These are phyloP conservation scores for Oegoconia quadripuncta DNA, from an alignment of 2,888 invertebrate species.

Conservation along the genomic window DNA sequence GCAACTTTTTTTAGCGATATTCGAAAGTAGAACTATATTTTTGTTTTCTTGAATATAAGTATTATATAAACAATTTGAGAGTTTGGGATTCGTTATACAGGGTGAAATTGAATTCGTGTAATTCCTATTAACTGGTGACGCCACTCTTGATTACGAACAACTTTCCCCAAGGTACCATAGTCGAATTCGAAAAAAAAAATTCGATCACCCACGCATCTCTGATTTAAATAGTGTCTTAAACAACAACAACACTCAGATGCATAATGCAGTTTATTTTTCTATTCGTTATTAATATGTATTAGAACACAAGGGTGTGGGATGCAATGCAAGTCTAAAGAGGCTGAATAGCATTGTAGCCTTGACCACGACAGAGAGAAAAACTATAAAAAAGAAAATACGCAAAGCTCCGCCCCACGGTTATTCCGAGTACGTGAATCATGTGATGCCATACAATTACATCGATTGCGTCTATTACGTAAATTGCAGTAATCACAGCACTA, in stretches of 20 bases:
- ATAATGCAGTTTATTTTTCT: slow-evolving; percentile 36
- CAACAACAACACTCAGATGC: slow-evolving; percentile 17
- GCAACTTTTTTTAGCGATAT: too few species aligned
- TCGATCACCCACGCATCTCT: too few species aligned
- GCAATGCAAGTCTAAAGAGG: slow-evolving; percentile 19
- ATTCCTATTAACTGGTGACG: too few species aligned
- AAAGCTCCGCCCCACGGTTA: neutral
- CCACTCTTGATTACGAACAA: too few species aligned
- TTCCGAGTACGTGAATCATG: neutral
- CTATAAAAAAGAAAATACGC: neutral
- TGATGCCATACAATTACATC: slow-evolving; percentile 9
- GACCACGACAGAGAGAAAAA: slow-evolving; percentile 9
- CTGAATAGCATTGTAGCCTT: slow-evolving; percentile 20
- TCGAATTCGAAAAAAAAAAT: too few species aligned
- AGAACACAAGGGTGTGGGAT: slow-evolving; percentile 25
- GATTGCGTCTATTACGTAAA: slow-evolving; percentile 26
- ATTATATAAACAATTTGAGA: too few species aligned
- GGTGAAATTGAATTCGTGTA: too few species aligned
- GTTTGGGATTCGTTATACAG: too few species aligned
- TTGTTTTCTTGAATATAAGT: too few species aligned
- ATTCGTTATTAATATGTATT: slow-evolving; percentile 49
- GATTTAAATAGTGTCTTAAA: neutral
- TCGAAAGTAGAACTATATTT: too few species aligned
- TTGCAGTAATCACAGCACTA: slow-evolving; percentile 23
- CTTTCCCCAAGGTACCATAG: too few species aligned